Conservation (phyloP, 1,140 invertebrate species). For the Bombus confusus region DNA sequence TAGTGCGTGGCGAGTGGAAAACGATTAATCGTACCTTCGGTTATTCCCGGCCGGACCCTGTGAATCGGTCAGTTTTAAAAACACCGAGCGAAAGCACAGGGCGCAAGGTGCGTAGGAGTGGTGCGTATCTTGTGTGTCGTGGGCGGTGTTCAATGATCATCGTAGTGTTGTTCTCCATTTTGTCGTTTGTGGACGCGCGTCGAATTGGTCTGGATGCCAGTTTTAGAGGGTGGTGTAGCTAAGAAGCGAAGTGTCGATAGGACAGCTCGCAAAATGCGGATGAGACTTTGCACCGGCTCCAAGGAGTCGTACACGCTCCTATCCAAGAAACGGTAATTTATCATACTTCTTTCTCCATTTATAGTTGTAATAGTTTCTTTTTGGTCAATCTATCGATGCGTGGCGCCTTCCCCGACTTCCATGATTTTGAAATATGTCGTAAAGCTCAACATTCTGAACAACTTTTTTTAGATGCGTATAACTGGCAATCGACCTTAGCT, state of each 20-base stretch:
- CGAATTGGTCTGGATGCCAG: slow-evolving; percentile 73
- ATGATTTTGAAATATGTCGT: no score
- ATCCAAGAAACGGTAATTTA: slow-evolving; percentile 76
- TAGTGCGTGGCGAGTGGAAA: slow-evolving; percentile 8
- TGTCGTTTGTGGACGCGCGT: slow-evolving; percentile 1
- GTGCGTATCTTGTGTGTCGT: slow-evolving; percentile 1
- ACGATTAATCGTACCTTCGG: slow-evolving; percentile 58
- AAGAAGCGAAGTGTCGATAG: slow-evolving; percentile 67
- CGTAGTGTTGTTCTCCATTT: neutral
- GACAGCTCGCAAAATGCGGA: slow-evolving; percentile 76
- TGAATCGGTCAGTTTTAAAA: slow-evolving; percentile 15
- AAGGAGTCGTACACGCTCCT: slow-evolving; percentile 78
- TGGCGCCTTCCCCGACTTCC: no score
- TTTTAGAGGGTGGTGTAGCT: slow-evolving; percentile 71
- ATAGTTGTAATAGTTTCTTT: neutral
- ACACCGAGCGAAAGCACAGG: neutral
- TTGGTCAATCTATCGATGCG: no score
- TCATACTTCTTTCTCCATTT: neutral
- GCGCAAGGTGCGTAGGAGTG: slow-evolving; percentile 6
- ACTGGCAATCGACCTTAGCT: no score
- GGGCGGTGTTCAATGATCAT: slow-evolving; percentile 42
- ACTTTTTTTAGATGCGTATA: no score
- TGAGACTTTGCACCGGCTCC: slow-evolving; percentile 76
- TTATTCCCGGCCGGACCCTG: slow-evolving; percentile 32
- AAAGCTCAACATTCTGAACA: no score